phyloP scores from a whole-genome alignment of 2,888 invertebrate species.

The Agriopis aurantiaria region DNA sequence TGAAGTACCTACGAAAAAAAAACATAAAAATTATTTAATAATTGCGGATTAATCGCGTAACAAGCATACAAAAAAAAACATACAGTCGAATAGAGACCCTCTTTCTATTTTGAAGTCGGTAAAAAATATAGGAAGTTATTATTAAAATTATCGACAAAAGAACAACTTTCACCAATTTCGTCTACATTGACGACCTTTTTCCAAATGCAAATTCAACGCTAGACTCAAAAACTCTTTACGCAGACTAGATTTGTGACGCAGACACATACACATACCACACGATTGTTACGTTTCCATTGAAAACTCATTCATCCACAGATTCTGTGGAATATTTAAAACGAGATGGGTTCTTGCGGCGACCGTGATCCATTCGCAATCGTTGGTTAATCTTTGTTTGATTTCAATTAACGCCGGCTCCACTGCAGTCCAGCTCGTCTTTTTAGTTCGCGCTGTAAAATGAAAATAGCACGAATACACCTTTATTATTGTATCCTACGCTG shows the following conservation, averaged over 20 bases:
- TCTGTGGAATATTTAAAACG: conserved; percentile 54
- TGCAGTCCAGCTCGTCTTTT: conserved; percentile 40
- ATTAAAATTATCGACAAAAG: too few relatives aligned
- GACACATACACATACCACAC: conserved; percentile 4
- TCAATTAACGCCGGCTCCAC: conserved; percentile 70
- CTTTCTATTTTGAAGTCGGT: too few relatives aligned
- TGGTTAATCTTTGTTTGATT: conserved; percentile 81
- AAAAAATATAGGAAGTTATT: too few relatives aligned
- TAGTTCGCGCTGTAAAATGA: conserved; percentile 24
- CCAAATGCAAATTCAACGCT: neutral
- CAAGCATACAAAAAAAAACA: too few relatives aligned
- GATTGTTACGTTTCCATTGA: conserved; percentile 25
- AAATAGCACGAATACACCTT: conserved; percentile 15
- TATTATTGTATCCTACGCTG: conserved; percentile 17
- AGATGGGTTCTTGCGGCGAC: conserved; percentile 58
- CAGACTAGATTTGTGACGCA: neutral
- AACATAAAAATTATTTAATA: too few relatives aligned
- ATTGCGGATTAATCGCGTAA: too few relatives aligned
- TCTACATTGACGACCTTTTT: neutral
- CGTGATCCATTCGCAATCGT: conserved; percentile 68
- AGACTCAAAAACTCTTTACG: neutral
- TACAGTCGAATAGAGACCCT: too few relatives aligned
- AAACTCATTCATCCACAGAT: conserved; percentile 33
- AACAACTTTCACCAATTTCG: neutral
- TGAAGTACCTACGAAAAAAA: too few relatives aligned